Evolutionary conservation across 92 coral and sea anemone genomes (phyloP).

Genomic region (Pocillopora meandrina): DNA sequence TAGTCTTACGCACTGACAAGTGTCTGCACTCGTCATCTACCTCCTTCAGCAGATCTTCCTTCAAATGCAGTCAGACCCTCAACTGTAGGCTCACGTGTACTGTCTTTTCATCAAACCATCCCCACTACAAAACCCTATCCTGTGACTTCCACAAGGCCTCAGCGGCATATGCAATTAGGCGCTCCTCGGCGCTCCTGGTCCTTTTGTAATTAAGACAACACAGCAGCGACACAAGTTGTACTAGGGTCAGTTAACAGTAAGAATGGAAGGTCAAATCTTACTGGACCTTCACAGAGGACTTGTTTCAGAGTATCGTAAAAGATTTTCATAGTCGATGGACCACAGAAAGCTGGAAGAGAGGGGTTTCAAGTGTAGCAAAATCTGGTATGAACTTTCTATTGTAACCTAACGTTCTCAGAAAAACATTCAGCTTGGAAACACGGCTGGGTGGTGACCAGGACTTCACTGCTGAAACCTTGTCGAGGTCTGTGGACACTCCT

Average conservation of each 20-base stretch:
- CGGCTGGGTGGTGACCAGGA: no score
- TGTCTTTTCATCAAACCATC: constrained; percentile 25
- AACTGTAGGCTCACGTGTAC: constrained; percentile 32
- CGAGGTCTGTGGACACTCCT: no score
- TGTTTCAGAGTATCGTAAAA: constrained; percentile 35
- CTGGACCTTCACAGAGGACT: constrained; percentile 32
- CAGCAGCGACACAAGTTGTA: no score
- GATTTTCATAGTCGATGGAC: constrained; percentile 24
- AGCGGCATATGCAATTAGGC: constrained; percentile 14
- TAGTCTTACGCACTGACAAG: no score
- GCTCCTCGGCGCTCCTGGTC: constrained; percentile 16
- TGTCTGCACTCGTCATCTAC: no score
- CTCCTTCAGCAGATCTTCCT: no score
- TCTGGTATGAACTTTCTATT: constrained; percentile 45
- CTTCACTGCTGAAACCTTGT: no score
- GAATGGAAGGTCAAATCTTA: constrained; percentile 22
- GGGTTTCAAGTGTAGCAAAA: constrained; percentile 38
- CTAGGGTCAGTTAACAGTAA: background rate
- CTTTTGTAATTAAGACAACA: constrained; percentile 34
- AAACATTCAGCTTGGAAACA: constrained; percentile 29
- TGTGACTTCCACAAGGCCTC: no score
- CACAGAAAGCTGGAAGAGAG: constrained; percentile 36
- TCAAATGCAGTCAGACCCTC: constrained; percentile 5
- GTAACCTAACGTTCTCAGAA: constrained; percentile 44
- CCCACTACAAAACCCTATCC: constrained; percentile 48